Evolutionary conservation across 2,113 vertebrate genomes (phyloP), one percentile per base, ranked within the genome.

Genomic region (Benitochromis conjunctus): DNA sequence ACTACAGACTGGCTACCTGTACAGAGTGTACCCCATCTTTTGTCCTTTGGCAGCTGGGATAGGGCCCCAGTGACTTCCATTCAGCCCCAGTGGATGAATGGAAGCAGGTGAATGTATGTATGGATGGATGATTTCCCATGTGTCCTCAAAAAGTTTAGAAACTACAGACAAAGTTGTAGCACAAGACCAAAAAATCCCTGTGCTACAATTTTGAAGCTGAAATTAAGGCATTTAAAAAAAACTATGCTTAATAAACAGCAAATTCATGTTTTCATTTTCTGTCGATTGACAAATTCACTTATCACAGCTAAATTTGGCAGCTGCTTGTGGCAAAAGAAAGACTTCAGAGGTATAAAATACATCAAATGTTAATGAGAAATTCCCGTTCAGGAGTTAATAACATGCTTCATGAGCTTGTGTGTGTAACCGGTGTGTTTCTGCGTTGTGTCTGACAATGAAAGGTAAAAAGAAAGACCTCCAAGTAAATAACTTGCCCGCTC

Each of bases 401-500:
- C 31, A 83, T 9, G 41, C 54, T 24, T 71, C 55, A 83, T 83
- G 60, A 26, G 18, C 60, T 29, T 74, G 41, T 74, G 41, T 19
- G 29, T 34, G 57, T 60, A 34, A 4, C 57, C 57, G 29, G 29
- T 60, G 57, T 4, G 57, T 60, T 60, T 16, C 57, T 60, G 57
- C 16, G 0, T 60, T 60, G 29, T 60, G 57, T 60, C 2, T 19
- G 57, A 60, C 26, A 31, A 0, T 10, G 1, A 0, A 31, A 60
- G 26, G 56, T 58, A 58, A 58, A 58, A 31, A 18, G 57, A 58
- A 58, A 58, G 57, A 18, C 26, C 26, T 58, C 4, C 14, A 58
- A 31, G 26, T 58, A 18, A 18, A 60, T 18, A 31, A 60, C 26
- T 60, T 60, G 8, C 26, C 57, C 14, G 4, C 4, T 58, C 14